Evolutionary conservation across 1,140 invertebrate species (phyloP), one percentile per base, ranked within the genome.

Genomic region (Fopius arisanus): DNA sequence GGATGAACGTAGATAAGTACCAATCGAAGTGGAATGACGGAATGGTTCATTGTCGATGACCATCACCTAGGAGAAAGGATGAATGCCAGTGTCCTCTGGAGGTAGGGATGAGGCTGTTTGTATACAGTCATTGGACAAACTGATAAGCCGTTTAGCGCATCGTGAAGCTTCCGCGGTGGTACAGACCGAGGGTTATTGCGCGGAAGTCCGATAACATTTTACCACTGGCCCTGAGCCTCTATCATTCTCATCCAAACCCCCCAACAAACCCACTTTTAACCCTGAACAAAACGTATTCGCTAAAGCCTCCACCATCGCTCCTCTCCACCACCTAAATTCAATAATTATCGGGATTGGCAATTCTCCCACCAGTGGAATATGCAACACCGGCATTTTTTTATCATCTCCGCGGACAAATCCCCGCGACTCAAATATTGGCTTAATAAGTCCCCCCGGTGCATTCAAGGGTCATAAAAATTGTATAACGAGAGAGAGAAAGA

Each of bases 111-210:
- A 12, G 48, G 1, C 14, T 9, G 14, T n/a, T 40, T 66, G 37
- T 26, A 66, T 28, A 40, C 37, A 72, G 70, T 66, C 70, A 72
- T 72, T 37, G 70, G 70, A 26, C 59, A 37, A 65, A 66, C 62
- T 65, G 70, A 72, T 72, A 72, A 72, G 70, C 70, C 70, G 40
- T 72, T 72, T 72, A 72, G 70, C 70, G 16, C 68, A 70, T 70
- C 26, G 70, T 28, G 40, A 40, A 72, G 62, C 70, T 65, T 72
- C 62, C 59, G 59, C 21, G 59, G 59, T 72, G 14, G 21, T 26
- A 37, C 70, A 65, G 70, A 48, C 26, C 62, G 59, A 66, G 21
- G 26, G 70, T 72, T 72, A 72, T 72, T 72, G 59, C 70, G 70
- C 70, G 70, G 70, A 72, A 72, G 70, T 26, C 70, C 28, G 70